These are phyloP conservation scores for Ciconia stormi DNA, from an alignment of 2,113 vertebrate species.

Conservation along the genomic window DNA sequence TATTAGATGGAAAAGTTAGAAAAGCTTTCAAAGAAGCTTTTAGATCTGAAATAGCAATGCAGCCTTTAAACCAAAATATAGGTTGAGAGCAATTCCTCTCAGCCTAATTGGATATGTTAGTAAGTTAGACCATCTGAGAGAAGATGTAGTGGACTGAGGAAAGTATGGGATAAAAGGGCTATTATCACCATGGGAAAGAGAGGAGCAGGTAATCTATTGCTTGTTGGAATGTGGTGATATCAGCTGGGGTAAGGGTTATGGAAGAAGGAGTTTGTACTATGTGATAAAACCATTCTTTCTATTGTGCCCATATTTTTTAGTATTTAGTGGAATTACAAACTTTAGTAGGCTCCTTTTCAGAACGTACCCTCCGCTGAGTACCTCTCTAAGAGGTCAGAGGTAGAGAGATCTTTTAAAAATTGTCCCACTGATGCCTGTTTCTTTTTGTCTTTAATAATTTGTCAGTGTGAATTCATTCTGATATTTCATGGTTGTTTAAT, in stretches of 20 bases:
- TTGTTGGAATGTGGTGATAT: neutral
- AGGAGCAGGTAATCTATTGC: neutral
- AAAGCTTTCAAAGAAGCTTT: neutral
- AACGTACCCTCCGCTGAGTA: neutral
- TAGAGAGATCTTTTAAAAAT: neutral
- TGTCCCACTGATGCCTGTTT: neutral
- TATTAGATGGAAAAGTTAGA: neutral
- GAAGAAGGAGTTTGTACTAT: neutral
- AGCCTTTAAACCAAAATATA: neutral
- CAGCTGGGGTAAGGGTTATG: neutral
- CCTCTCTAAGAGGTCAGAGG: neutral
- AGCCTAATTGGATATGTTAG: neutral
- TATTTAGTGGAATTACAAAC: neutral
- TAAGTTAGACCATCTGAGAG: neutral
- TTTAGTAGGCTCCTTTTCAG: neutral
- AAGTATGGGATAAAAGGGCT: neutral
- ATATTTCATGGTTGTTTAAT: neutral
- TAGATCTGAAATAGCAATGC: neutral
- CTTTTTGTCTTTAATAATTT: neutral
- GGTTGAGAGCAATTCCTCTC: neutral
- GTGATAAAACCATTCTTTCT: neutral
- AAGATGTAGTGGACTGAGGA: neutral
- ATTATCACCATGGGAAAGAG: neutral
- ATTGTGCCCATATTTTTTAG: neutral
- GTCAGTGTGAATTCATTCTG: neutral